Base-by-base conservation (phyloP, 2,797 vertebrate genomes). In the Enteromius paludinosus region DNA sequence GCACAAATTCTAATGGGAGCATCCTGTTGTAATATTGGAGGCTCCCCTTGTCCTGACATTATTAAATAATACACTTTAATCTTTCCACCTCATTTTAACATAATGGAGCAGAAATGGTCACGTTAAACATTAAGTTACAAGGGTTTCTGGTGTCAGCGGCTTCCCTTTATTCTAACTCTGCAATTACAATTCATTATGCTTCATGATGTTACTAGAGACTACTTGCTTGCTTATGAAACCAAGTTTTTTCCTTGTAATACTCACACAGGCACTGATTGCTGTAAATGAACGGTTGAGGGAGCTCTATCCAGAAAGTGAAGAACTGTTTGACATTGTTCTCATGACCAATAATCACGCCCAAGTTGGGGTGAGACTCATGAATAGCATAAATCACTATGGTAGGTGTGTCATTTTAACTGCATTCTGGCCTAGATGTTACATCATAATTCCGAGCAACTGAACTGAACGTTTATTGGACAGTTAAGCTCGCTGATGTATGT, bases 261-360 rank as follows among this genome's bases (percentile, higher is more conserved):
- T 33, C 71, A 35, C 66, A 3, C 90, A 99, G 98, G 98, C 98
- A 0, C 87, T 99, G 89, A 97, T 98, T 91, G 93, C 91, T 0
- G 97, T 99, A 84, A 99, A 98, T 87, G 8, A 87, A 11, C 92
- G 95, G 11, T 94, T 99, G 84, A 94, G 97, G 41, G 82, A 92
- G 5, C 95, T 98, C 68, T 99, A 99, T 87, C 97, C 97, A 0
- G 94, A 96, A 9, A 96, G 96, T 5, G 97, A 99, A 89, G 96
- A 99, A 86, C 92, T 98, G 86, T 98, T 99, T 91, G 98, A 99
- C 92, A 96, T 99, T 49, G 97, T 99, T 64, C 92, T 99, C 83
- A 98, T 99, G 97, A 99, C 98, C 71, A 99, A 98, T 91, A 98
- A 98, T 92, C 97, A 97, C 62, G 98, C 98, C 87, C 97, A 99